These are phyloP conservation scores for Goniozus legneri DNA, from an alignment of 1,140 invertebrate species.

Conservation along the genomic window DNA sequence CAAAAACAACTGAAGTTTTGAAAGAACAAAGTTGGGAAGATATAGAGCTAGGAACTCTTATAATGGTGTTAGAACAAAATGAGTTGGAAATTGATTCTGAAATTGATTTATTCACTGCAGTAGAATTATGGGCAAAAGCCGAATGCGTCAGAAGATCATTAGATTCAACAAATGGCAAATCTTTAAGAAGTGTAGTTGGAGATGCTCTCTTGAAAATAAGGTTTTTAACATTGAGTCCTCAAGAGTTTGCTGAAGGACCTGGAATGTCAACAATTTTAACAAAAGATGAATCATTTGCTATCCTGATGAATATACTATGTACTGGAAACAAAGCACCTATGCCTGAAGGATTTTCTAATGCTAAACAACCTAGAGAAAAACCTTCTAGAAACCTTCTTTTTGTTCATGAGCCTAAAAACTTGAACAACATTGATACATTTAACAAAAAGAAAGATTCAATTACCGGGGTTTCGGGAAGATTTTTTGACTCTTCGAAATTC, in stretches of 20 bases:
- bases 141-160: constrained; percentile 42
- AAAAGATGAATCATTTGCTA: constrained; percentile 72
- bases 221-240: constrained; percentile 72
- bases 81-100: constrained; percentile 70
- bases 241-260: constrained; percentile 77
- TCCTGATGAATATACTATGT: constrained; percentile 78
- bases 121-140: constrained; percentile 63
- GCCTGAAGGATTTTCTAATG: constrained; percentile 65
- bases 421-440: too few relatives aligned
- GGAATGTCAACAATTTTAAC: constrained; percentile 68
- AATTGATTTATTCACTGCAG: constrained; percentile 70
- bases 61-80: constrained; percentile 71
- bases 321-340: constrained; percentile 61
- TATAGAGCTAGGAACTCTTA: constrained; percentile 68
- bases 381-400: neutral
- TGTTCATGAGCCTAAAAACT: too few relatives aligned
- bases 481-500: too few relatives aligned
- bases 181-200: constrained; percentile 50
- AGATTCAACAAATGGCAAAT: constrained; percentile 40
- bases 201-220: constrained; percentile 66
- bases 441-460: too few relatives aligned
- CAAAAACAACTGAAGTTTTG: constrained; percentile 72
- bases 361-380: constrained; percentile 31
- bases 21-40: constrained; percentile 72
- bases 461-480: too few relatives aligned